phyloP scores from a whole-genome alignment of 2,113 vertebrate genomes.

The Grus americana region DNA sequence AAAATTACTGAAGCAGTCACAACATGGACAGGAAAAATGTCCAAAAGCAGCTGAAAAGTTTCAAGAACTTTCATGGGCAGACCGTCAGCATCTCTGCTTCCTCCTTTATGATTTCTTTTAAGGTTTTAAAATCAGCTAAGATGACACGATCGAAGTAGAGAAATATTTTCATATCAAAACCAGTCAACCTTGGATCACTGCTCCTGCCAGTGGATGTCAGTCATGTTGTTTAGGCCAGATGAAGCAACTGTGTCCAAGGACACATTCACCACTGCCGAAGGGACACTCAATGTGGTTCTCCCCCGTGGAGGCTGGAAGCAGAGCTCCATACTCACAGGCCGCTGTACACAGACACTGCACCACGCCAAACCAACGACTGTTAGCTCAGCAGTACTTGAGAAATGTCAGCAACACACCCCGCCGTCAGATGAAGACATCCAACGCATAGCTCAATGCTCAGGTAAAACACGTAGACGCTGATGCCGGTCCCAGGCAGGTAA shows the following conservation, averaged over 20 bases:
- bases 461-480: background rate
- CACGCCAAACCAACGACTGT: background rate
- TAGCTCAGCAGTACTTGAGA: rapidly evolving
- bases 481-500: background rate
- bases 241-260: background rate
- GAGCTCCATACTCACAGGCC: background rate
- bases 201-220: background rate
- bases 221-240: background rate
- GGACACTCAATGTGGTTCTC: rapidly evolving
- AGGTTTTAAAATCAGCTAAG: background rate
- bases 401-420: rapidly evolving
- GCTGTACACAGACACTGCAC: background rate
- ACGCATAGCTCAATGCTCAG: rapidly evolving
- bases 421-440: background rate
- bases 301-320: background rate
- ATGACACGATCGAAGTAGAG: background rate
- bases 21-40: background rate
- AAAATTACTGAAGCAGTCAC: background rate
- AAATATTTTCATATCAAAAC: background rate
- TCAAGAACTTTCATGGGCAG: background rate
- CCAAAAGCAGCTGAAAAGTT: background rate
- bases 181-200: background rate
- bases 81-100: background rate
- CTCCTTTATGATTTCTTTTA: background rate
- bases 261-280: background rate